Percentiles rank a stretch among this genome's conserved stretches.
phyloP scores from a whole-genome alignment of 2,113 vertebrate genomes.

The Sitta europaea region DNA sequence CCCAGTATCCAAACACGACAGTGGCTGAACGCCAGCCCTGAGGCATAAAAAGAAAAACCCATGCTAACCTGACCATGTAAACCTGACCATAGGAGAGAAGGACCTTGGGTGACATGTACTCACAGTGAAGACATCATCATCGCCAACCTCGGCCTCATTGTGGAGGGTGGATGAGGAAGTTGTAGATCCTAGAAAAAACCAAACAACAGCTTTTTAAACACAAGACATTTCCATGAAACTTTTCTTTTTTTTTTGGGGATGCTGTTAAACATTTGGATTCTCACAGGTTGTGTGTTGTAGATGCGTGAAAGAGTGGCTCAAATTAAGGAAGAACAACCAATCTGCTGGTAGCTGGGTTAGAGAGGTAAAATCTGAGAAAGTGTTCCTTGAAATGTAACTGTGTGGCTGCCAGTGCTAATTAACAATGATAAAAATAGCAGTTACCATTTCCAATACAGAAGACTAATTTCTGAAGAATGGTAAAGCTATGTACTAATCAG shows the following conservation, averaged over 20 bases:
- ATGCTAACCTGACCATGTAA: not conserved
- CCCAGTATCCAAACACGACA: not conserved
- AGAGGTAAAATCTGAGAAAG: not conserved
- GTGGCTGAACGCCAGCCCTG: not conserved
- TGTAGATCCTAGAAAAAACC: constrained; percentile 83
- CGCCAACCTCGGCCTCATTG: constrained; percentile 94
- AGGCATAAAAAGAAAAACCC: not conserved
- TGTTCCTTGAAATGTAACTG: not conserved
- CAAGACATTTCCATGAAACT: not conserved
- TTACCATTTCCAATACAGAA: not conserved
- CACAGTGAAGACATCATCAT: constrained; percentile 98
- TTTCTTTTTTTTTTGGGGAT: not conserved
- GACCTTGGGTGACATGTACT: constrained; percentile 39
- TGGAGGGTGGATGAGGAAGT: constrained; percentile 97
- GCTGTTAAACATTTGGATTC: not conserved
- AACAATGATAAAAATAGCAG: not conserved
- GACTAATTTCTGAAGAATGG: not conserved
- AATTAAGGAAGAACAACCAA: not conserved
- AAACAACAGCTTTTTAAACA: not conserved
- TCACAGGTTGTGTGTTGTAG: not conserved
- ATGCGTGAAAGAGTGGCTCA: not conserved
- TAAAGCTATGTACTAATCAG: not conserved
- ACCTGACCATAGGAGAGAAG: not conserved
- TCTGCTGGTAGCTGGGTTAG: not conserved
- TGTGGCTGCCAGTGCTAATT: not conserved